phyloP scores from a whole-genome alignment of 2,888 invertebrate species.

The Andrena marginata region DNA sequence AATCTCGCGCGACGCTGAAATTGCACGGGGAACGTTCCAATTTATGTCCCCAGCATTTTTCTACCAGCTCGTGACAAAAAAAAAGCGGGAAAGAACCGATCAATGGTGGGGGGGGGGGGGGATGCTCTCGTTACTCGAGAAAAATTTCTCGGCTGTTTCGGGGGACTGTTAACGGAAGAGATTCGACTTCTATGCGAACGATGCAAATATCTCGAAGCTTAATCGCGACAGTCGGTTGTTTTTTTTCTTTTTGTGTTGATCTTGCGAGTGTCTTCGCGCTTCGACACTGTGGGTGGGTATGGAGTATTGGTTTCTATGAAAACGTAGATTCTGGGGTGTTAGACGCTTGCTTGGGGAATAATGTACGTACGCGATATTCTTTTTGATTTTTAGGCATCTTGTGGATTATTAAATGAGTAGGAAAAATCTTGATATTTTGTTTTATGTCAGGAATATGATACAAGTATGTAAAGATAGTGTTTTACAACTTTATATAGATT shows the following conservation, averaged over 20 bases:
- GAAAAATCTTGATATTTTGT: no score
- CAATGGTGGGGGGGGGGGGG: constrained; percentile 5
- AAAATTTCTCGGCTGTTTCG: constrained; percentile 53
- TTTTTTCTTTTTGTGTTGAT: not conserved
- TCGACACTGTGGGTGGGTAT: not conserved
- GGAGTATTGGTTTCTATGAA: not conserved
- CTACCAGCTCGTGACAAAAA: constrained; percentile 25
- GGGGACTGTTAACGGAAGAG: constrained; percentile 11
- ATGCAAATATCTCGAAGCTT: constrained; percentile 14
- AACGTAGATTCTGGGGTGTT: not conserved
- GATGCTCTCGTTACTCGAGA: constrained; percentile 57
- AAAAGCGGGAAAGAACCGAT: constrained; percentile 46
- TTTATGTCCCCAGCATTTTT: constrained; percentile 64
- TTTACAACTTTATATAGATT: no score
- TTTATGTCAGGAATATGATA: no score
- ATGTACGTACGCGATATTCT: no score
- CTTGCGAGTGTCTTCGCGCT: not conserved
- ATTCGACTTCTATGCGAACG: constrained; percentile 4
- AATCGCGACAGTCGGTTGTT: not conserved
- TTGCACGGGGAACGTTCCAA: constrained; percentile 68
- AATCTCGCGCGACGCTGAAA: constrained; percentile 72
- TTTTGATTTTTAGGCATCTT: no score
- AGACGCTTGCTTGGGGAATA: not conserved
- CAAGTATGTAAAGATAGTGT: no score
- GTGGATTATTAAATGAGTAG: no score